phyloP scores from a whole-genome alignment of 2,888 invertebrate genomes.

The Papilio gigon region DNA sequence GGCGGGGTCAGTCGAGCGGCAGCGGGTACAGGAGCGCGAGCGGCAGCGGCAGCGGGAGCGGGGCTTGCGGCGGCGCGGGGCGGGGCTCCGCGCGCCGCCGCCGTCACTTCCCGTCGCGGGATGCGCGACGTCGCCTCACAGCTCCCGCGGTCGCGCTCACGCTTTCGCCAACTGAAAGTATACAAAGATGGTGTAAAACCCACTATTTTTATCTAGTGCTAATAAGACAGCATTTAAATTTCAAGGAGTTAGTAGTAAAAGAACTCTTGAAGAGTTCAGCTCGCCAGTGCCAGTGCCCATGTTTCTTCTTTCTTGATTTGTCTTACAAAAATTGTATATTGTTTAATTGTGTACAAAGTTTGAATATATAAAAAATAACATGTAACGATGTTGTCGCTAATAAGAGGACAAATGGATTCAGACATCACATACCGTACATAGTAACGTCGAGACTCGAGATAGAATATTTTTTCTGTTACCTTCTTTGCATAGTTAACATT shows the following conservation, averaged over 20 bases:
- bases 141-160: constrained; percentile 56
- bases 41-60: constrained; percentile 45
- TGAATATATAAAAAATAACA: too few species aligned
- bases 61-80: constrained; percentile 52
- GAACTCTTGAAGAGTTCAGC: too few species aligned
- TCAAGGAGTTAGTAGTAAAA: too few species aligned
- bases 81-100: constrained; percentile 80
- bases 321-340: too few species aligned
- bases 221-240: too few species aligned
- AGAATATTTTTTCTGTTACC: too few species aligned
- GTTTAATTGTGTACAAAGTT: too few species aligned
- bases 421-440: too few species aligned
- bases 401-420: neutral
- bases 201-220: neutral
- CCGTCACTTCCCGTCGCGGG: constrained; percentile 90
- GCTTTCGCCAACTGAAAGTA: constrained; percentile 66
- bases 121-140: constrained; percentile 84
- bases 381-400: neutral
- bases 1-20: constrained; percentile 48
- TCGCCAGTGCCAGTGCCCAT: too few species aligned
- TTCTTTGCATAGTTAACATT: too few species aligned
- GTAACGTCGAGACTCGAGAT: too few species aligned
- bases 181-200: neutral
- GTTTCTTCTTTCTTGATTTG: too few species aligned
- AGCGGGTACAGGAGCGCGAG: constrained; percentile 50